A percentile compares a stretch with the other conserved stretches of the same genome.
Evolutionary conservation across 2,797 vertebrate species (phyloP).

Genomic region (Lates japonicus): DNA sequence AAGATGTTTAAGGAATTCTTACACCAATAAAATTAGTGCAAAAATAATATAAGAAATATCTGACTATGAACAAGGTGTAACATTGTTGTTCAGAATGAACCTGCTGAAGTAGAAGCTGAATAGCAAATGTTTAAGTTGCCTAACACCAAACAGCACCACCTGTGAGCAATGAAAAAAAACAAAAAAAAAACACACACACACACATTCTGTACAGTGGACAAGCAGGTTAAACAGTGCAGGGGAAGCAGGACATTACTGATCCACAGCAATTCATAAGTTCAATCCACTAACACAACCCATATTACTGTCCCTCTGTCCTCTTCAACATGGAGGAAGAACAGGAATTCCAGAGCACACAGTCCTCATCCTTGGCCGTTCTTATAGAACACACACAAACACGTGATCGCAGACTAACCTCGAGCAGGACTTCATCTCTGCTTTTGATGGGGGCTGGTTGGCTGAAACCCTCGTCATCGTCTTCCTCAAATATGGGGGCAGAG

Average conservation of each 20-base stretch:
- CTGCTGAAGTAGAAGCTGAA: neutral
- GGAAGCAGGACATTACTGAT: too few species aligned
- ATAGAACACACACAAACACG: neutral
- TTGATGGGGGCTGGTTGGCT: slow-evolving; percentile 83
- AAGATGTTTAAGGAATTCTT: too few species aligned
- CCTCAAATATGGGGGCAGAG: slow-evolving; percentile 64
- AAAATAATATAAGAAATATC: too few species aligned
- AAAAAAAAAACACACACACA: too few species aligned
- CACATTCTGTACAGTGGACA: too few species aligned
- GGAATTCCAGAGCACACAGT: slow-evolving; percentile 43
- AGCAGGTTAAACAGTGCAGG: too few species aligned
- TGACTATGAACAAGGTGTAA: neutral
- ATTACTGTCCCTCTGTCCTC: too few species aligned
- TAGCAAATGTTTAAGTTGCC: neutral
- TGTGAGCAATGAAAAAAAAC: too few species aligned
- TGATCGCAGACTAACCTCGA: slow-evolving; percentile 84
- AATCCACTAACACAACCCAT: too few species aligned
- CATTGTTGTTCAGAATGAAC: neutral
- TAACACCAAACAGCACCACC: too few species aligned
- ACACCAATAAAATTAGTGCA: too few species aligned
- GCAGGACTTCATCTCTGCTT: slow-evolving; percentile 89
- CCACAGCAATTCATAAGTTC: neutral
- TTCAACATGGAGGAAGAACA: neutral
- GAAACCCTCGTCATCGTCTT: slow-evolving; percentile 79
- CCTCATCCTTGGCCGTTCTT: neutral